phyloP scores from a whole-genome alignment of 2,888 invertebrate species.

The Calameuta idolon region DNA sequence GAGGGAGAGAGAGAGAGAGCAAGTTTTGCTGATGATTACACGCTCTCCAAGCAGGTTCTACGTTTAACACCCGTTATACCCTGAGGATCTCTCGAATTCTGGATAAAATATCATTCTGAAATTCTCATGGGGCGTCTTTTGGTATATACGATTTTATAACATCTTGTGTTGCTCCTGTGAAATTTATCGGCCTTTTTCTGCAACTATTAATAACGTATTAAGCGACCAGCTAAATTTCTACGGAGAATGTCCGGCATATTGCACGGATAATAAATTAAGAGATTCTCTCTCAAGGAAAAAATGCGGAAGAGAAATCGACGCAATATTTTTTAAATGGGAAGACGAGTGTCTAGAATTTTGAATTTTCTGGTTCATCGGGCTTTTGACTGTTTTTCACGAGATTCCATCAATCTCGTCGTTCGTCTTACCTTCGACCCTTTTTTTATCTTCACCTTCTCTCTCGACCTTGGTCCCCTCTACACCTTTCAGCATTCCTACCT shows the following conservation, averaged over 20 bases:
- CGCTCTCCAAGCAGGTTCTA: background rate
- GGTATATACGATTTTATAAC: background rate
- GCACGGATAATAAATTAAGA: background rate
- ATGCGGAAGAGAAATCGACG: background rate
- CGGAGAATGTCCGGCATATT: background rate
- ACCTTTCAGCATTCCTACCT: slow-evolving; percentile 56
- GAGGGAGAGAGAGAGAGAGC: background rate
- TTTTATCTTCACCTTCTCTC: slow-evolving; percentile 18
- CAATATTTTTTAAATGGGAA: background rate
- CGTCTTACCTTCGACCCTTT: slow-evolving; percentile 28
- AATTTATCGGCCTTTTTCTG: background rate
- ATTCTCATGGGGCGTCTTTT: background rate
- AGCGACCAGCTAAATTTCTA: background rate
- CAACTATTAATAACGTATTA: background rate
- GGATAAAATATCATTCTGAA: background rate
- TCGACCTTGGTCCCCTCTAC: slow-evolving; percentile 52
- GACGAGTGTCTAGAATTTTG: background rate
- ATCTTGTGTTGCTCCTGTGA: background rate
- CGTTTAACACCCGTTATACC: background rate
- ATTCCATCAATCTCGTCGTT: background rate
- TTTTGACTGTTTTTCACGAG: background rate
- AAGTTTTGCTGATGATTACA: background rate
- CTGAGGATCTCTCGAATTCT: background rate
- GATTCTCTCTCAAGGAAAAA: background rate
- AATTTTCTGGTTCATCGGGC: background rate